Evolutionary conservation across 92 coral and sea anemone genomes (phyloP), one percentile per base, ranked within the genome.

Genomic region (Actinostola sp.): DNA sequence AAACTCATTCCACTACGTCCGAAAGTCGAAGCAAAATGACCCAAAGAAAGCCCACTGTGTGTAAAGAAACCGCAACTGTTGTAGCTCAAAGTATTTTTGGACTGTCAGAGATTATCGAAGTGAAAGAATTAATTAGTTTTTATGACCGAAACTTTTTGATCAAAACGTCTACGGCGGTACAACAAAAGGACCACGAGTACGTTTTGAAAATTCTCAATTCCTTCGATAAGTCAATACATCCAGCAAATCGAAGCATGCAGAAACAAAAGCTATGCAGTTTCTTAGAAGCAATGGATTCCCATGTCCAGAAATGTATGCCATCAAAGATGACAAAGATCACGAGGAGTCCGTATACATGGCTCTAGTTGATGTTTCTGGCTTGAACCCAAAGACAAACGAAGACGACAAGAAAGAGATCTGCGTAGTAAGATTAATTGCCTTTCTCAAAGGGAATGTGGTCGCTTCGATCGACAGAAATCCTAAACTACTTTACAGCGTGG

Each of bases 161-260:
- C 51, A 72, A 74, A 50, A 85, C 86, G 13, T 19, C 38, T n/a
- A 70, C 67, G 64, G 23, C 6, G 0, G 8, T 43, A 8, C 15
- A 19, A 1, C 8, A 29, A 3, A 13, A 57, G n/a, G 23, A 14
- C 17, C 24, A 50, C 8, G 82, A 79, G 52, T 85, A 53, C 43
- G 89, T 85, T 12, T 80, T 85, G 16, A 85, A 85, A 48, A 42
- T 84, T 17, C 65, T 79, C 10, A 85, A 85, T 68, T 85, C 82
- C 0, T n/a, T 31, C 24, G 89, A 85, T 64, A n/a, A 85, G 89
- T n/a, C 68, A 66, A 23, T 27, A 79, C 25, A 63, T 44, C 8
- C 77, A 72, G 11, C 61, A 57, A 27, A 36, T 79, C 12, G 72
- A 66, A 26, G n/a, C n/a, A n/a, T n/a, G 86, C 86, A 17, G 89